These are phyloP conservation scores for Neoarius graeffei DNA, from an alignment of 2,113 vertebrate species.

Conservation along the genomic window DNA sequence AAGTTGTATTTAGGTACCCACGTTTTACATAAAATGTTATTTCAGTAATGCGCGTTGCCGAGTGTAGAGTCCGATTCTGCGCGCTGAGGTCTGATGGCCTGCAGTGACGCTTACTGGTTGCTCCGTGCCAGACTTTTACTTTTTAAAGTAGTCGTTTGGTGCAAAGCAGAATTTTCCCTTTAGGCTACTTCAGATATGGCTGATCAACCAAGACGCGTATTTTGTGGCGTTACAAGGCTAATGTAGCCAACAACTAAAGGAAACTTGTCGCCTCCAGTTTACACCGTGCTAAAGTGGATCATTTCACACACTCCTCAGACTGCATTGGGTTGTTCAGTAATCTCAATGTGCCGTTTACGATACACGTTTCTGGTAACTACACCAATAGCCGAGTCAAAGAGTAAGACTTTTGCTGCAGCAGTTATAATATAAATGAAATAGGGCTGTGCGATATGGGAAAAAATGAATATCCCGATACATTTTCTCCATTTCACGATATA, in stretches of 20 bases:
- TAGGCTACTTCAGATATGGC: not conserved
- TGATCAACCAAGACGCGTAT: not conserved
- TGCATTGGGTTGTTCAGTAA: not conserved
- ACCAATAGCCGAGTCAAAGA: not conserved
- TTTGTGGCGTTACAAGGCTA: not conserved
- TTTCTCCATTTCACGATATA: too few species aligned
- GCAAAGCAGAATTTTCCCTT: not conserved
- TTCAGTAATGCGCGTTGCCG: not conserved
- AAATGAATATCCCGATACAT: too few species aligned
- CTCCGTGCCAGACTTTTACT: not conserved
- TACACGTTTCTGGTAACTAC: not conserved
- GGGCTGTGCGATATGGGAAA: too few species aligned
- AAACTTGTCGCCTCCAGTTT: not conserved
- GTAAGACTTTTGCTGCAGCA: not conserved
- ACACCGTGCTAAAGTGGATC: too few species aligned
- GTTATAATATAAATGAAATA: not conserved
- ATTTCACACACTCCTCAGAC: not conserved
- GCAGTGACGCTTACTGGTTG: not conserved
- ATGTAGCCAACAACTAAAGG: not conserved
- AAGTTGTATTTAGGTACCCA: not conserved
- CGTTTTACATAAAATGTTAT: not conserved
- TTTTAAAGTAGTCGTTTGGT: not conserved
- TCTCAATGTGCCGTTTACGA: not conserved
- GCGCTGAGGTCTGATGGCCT: not conserved
- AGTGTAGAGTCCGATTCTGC: not conserved